A percentile compares a stretch with the other conserved stretches of the same genome.
Conservation (phyloP, 2,797 vertebrate genomes). For the Centropyge bicolor region DNA sequence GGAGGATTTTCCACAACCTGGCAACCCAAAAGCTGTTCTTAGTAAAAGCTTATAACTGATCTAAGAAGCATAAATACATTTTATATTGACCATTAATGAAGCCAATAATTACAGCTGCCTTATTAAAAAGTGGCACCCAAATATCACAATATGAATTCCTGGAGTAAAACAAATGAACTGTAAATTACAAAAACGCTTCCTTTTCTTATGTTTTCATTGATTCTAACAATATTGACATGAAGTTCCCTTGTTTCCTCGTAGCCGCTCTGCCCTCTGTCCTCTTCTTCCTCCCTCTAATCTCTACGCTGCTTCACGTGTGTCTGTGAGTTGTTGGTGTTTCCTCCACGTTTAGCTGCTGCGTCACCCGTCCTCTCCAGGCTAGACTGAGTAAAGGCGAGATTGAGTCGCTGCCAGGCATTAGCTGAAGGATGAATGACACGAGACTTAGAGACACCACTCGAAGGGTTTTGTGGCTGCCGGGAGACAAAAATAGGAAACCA, state of each 20-base stretch:
- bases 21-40: neutral
- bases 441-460: slow-evolving; percentile 24
- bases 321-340: slow-evolving; percentile 12
- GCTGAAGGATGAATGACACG: slow-evolving; percentile 41
- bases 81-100: neutral
- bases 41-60: neutral
- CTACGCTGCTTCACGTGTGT: slow-evolving; percentile 51
- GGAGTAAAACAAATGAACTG: neutral
- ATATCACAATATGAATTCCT: neutral
- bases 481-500: neutral
- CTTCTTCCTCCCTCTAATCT: slow-evolving; percentile 30
- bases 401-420: slow-evolving; percentile 68
- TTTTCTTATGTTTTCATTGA: neutral
- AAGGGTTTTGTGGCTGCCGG: neutral
- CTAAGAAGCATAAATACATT: neutral
- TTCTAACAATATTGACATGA: neutral
- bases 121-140: neutral
- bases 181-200: neutral
- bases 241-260: neutral
- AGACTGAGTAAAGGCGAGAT: slow-evolving; percentile 61
- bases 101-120: neutral
- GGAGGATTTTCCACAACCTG: slow-evolving; percentile 23
- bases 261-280: slow-evolving; percentile 4
- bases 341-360: slow-evolving; percentile 52
- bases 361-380: slow-evolving; percentile 39